Conservation (phyloP, 2,888 invertebrate genomes). For the Philereme transversata region DNA sequence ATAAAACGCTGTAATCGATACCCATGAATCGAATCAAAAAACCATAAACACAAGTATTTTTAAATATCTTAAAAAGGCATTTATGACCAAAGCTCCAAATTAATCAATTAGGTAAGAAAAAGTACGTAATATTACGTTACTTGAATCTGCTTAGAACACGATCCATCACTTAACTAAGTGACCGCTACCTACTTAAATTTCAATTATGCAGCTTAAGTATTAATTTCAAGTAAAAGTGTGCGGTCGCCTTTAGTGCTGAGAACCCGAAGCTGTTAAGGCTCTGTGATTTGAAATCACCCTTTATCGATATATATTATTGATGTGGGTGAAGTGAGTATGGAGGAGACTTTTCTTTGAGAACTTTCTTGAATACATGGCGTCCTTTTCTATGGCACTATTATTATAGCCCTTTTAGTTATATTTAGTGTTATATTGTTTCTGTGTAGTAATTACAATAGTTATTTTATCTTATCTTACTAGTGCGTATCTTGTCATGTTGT, state of each 20-base stretch:
- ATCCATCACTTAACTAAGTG: constrained; percentile 19
- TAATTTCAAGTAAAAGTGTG: constrained; percentile 12
- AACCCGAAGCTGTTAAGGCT: constrained; percentile 16
- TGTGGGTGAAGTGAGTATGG: constrained; percentile 3
- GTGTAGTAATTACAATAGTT: no score
- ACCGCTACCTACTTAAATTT: constrained; percentile 16
- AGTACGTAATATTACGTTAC: constrained; percentile 10
- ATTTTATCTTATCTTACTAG: no score
- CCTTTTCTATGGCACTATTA: no score
- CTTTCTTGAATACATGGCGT: no score
- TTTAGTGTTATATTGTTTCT: no score
- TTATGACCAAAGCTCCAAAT: neutral
- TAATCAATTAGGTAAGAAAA: constrained; percentile 5
- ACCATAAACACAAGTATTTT: no score
- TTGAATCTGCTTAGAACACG: constrained; percentile 3
- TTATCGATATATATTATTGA: constrained; percentile 18
- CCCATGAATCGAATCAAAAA: no score
- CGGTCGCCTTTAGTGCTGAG: constrained; percentile 4
- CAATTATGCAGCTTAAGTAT: constrained; percentile 15
- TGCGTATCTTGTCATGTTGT: no score
- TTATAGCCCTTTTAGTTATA: no score
- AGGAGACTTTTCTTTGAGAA: neutral
- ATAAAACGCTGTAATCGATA: no score
- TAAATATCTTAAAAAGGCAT: neutral
- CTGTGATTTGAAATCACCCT: constrained; percentile 23